Conservation (phyloP, 2,888 invertebrate genomes). For the Morpho deidamia region DNA sequence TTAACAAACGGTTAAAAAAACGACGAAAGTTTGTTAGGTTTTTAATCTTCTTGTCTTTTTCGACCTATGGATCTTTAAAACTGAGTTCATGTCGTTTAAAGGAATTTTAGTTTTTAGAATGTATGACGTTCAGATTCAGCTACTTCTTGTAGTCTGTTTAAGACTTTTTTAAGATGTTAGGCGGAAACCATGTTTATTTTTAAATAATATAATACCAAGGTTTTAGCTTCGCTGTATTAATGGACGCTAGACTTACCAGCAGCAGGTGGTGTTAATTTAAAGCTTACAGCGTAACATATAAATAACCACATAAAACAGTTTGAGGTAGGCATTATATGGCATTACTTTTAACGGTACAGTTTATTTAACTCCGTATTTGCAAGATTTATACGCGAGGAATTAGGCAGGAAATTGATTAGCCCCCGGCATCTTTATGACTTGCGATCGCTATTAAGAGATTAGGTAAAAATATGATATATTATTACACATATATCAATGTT, state of each 20-base stretch:
- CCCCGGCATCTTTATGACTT: constrained; percentile 18
- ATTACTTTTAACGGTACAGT: constrained; percentile 27
- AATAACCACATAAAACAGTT: constrained; percentile 39
- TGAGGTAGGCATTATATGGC: constrained; percentile 29
- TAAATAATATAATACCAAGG: background rate
- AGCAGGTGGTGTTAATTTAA: constrained; percentile 56
- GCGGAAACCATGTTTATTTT: too few relatives aligned
- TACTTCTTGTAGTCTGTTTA: too few relatives aligned
- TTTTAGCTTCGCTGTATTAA: background rate
- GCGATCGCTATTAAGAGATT: constrained; percentile 9
- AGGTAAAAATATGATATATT: constrained; percentile 1
- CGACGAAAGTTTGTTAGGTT: too few relatives aligned
- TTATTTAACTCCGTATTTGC: constrained; percentile 15
- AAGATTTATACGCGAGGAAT: constrained; percentile 16
- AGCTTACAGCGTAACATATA: constrained; percentile 41
- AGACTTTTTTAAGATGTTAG: too few relatives aligned
- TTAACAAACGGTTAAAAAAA: too few relatives aligned
- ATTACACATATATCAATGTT: background rate
- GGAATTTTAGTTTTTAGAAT: too few relatives aligned
- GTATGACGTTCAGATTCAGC: too few relatives aligned
- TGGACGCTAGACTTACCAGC: constrained; percentile 13
- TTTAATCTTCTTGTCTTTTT: too few relatives aligned
- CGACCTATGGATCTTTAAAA: too few relatives aligned
- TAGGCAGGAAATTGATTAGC: constrained; percentile 14
- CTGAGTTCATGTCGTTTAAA: too few relatives aligned